Percentiles rank a stretch among this genome's conserved stretches.
Conservation (phyloP, 2,797 vertebrate genomes). For the Eurystomus glaucurus region DNA sequence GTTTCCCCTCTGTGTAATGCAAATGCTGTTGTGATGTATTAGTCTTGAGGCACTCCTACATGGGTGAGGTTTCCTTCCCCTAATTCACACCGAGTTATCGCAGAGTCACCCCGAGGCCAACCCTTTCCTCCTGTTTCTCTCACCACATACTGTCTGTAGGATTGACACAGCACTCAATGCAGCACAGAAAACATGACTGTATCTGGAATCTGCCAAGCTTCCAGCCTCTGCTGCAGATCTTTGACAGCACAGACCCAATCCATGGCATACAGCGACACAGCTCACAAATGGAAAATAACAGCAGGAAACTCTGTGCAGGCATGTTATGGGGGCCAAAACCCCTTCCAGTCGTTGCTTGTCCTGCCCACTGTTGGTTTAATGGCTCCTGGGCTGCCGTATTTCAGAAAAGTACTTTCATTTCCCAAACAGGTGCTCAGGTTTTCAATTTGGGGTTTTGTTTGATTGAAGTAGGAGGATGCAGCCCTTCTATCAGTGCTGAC, state of each 20-base stretch:
- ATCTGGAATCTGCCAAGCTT: background rate
- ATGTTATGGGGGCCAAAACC: background rate
- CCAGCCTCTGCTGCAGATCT: background rate
- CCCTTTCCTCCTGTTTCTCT: accelerated
- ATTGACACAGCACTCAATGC: accelerated
- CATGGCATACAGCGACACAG: background rate
- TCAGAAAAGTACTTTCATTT: background rate
- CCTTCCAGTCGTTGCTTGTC: background rate
- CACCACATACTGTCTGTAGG: accelerated
- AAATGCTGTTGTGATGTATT: background rate
- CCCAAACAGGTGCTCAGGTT: background rate
- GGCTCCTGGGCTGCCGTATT: background rate
- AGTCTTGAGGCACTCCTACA: accelerated
- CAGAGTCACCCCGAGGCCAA: background rate
- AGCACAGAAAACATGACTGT: background rate
- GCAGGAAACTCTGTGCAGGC: background rate
- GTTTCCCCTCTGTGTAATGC: background rate
- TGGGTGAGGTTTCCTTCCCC: background rate
- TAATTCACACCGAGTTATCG: background rate
- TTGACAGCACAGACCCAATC: background rate
- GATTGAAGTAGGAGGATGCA: background rate
- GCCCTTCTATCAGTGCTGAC: background rate
- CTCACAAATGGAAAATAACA: background rate
- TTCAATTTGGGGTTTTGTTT: background rate
- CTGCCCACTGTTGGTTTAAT: background rate